Evolutionary conservation across 2,797 vertebrate genomes (phyloP), one percentile per base, ranked within the genome.

Genomic region (Miichthys miiuy): DNA sequence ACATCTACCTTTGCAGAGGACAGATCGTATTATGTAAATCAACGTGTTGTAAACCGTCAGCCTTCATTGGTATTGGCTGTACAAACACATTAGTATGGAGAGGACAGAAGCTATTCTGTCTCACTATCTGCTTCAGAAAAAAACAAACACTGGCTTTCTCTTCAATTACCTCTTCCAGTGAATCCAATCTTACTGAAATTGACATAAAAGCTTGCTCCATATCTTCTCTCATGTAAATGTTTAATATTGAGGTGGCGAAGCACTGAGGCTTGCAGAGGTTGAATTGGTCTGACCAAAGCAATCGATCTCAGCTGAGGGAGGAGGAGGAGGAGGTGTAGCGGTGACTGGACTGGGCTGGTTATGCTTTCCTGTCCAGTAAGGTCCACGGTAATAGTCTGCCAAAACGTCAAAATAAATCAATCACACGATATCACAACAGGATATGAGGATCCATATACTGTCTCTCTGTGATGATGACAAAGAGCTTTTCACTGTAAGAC

Each of bases 151-250:
- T 3, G 38, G 16, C 58, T 55, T 71, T 51, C 42, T 30, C 70
- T 69, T 68, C 62, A 72, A 68, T 81, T 75, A 72, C 52, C 38
- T 71, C 47, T 64, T 68, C 71, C 48, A 68, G 52, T 61, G 74
- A 80, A 75, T 78, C 50, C 70, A 79, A 27, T 75, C 55, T 55
- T 61, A 81, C 21, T 81, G 75, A 70, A 83, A 82, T 68, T 68
- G 78, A 86, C 72, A 72, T 75, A 70, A 79, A 68, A 69, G 80
- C 77, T 41, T 11, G 70, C 68, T 44, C 46, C 70, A 44, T 48
- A 63, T 46, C 70, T 69, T 64, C 65, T 61, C 38, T 60, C 66
- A 77, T 80, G 84, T 73, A 83, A 81, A 90, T 81, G 75, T 83
- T 38, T 87, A 75, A 79, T 81, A 76, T 47, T 67, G 50, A 75